Percentiles rank a stretch among this genome's conserved stretches.
These are phyloP conservation scores for Patagioenas fasciata DNA, from an alignment of 2,113 vertebrate species.

Conservation along the genomic window DNA sequence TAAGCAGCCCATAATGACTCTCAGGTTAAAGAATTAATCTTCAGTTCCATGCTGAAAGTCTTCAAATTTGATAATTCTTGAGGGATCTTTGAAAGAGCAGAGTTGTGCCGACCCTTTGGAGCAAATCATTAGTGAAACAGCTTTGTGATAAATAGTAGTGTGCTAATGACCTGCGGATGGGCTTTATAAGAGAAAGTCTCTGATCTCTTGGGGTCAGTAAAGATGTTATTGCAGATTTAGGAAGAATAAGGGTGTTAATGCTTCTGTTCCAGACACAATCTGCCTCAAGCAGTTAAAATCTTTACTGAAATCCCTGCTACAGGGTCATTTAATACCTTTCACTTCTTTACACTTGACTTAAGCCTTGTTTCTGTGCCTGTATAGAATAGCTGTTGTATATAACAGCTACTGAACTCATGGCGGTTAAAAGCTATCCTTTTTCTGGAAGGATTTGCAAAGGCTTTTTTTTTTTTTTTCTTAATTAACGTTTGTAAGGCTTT, in stretches of 20 bases:
- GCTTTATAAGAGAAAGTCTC: not conserved
- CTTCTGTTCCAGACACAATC: not conserved
- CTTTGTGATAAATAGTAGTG: slow-evolving; percentile 9
- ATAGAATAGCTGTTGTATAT: not conserved
- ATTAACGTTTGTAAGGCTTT: not conserved
- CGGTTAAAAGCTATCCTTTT: not conserved
- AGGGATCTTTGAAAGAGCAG: slow-evolving; percentile 4
- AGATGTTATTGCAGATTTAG: not conserved
- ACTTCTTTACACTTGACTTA: not conserved
- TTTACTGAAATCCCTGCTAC: not conserved
- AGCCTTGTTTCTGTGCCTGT: not conserved
- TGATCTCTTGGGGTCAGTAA: not conserved
- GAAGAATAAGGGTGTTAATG: slow-evolving; percentile 23
- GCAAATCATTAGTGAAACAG: slow-evolving; percentile 23
- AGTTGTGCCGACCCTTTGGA: not conserved
- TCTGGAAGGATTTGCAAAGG: not conserved
- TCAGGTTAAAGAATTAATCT: slow-evolving; percentile 5
- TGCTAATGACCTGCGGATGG: not conserved
- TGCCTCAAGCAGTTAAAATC: not conserved
- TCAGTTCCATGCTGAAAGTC: not conserved
- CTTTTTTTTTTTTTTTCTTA: not conserved
- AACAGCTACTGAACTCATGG: not conserved
- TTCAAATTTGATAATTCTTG: slow-evolving; percentile 13
- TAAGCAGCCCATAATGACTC: not conserved
- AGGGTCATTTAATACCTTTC: not conserved